These are phyloP conservation scores for Liodrosophila aerea DNA, from an alignment of 2,888 invertebrate species.

Conservation along the genomic window DNA sequence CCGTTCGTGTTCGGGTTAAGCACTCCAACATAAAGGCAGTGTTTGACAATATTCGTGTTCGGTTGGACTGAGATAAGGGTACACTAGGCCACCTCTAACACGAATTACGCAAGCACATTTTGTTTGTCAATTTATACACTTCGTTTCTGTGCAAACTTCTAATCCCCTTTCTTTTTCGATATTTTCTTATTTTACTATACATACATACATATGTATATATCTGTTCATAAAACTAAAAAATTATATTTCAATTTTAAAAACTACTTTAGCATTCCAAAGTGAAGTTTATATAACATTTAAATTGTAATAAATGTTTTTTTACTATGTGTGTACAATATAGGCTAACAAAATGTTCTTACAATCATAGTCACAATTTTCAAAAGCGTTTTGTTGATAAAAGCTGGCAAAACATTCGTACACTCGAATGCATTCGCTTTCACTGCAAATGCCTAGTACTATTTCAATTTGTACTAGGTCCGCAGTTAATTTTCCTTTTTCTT, in stretches of 20 bases:
- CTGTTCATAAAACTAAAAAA: neutral
- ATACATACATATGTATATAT: neutral
- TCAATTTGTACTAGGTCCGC: slow-evolving; percentile 9
- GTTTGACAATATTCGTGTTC: too few relatives aligned
- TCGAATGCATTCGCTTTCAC: slow-evolving; percentile 17
- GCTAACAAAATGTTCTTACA: too few relatives aligned
- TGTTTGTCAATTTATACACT: slow-evolving; percentile 49
- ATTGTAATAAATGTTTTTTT: too few relatives aligned
- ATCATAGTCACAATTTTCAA: too few relatives aligned
- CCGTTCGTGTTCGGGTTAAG: too few relatives aligned
- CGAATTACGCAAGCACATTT: slow-evolving; percentile 53
- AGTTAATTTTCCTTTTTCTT: slow-evolving; percentile 2
- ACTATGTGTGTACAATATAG: too few relatives aligned
- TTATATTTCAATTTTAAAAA: too few relatives aligned
- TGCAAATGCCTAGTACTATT: slow-evolving; percentile 23
- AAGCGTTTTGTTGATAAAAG: slow-evolving; percentile 14
- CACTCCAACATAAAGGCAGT: too few relatives aligned
- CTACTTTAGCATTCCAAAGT: too few relatives aligned
- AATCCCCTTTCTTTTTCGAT: neutral
- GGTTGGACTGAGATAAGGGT: too few relatives aligned
- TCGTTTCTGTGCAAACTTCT: slow-evolving; percentile 5
- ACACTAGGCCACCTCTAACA: too few relatives aligned
- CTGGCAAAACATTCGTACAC: slow-evolving; percentile 27
- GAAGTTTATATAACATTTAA: too few relatives aligned
- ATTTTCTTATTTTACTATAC: neutral